Evolutionary conservation across 1,140 invertebrate genomes (phyloP).

Genomic region (Acromyrmex heyeri): DNA sequence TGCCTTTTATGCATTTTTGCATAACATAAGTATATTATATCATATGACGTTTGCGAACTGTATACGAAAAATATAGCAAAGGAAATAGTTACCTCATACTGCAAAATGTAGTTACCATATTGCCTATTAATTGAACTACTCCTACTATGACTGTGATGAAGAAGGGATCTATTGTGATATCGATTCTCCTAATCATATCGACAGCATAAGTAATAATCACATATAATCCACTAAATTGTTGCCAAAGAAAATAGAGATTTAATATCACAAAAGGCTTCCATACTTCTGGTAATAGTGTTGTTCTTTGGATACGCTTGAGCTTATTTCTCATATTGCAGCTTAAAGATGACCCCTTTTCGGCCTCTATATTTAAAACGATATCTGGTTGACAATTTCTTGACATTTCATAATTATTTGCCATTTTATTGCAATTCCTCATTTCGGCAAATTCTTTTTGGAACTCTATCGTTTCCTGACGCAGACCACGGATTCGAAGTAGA

Average conservation of each 20-base stretch:
- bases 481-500: constrained; percentile 85
- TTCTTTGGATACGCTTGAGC: neutral
- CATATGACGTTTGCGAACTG: neutral
- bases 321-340: neutral
- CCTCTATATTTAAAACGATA: neutral
- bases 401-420: neutral
- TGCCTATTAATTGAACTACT: constrained; percentile 84
- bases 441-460: constrained; percentile 92
- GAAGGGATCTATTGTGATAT: constrained; percentile 86
- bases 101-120: constrained; percentile 84
- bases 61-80: neutral
- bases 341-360: neutral
- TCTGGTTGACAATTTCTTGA: neutral
- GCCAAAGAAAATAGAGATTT: constrained; percentile 89
- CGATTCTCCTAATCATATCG: constrained; percentile 87
- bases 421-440: constrained; percentile 90
- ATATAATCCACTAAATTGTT: constrained; percentile 91
- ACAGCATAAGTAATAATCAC: constrained; percentile 91
- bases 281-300: constrained; percentile 79
- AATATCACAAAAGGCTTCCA: constrained; percentile 90
- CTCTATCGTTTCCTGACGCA: constrained; percentile 86
- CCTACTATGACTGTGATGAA: constrained; percentile 86
- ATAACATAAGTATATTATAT: neutral
- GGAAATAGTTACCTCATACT: constrained; percentile 57
- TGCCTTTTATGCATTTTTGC: neutral